These are phyloP conservation scores for Echinometra lucunter DNA, from an alignment of 53 echinoderm and acorn worm genomes.

Conservation along the genomic window DNA sequence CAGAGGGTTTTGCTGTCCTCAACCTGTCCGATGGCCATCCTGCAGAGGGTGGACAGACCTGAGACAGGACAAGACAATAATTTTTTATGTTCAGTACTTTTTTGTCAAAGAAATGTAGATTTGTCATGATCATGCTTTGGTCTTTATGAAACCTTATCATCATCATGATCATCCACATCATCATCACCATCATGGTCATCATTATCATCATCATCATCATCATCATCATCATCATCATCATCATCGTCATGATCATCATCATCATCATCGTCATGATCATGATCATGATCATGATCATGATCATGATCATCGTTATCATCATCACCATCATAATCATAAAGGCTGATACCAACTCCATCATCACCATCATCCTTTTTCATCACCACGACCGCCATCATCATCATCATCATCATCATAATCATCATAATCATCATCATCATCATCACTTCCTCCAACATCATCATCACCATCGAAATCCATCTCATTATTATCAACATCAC, in stretches of 20 bases:
- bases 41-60: conserved; percentile 54
- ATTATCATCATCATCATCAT: not conserved
- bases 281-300: not conserved
- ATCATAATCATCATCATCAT: not conserved
- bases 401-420: not conserved
- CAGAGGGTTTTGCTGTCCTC: not conserved
- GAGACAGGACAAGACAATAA: not conserved
- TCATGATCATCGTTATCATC: not conserved
- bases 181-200: not conserved
- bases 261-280: not conserved
- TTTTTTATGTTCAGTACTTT: not conserved
- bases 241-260: not conserved
- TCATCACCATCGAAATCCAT: not conserved
- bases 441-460: not conserved
- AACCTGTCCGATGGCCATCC: conserved; percentile 34
- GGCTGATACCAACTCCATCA: not conserved
- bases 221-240: not conserved
- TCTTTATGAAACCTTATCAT: not conserved
- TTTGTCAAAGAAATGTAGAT: not conserved
- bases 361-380: not conserved
- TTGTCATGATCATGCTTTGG: not conserved
- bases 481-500: not conserved
- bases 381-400: no score
- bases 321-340: no score
- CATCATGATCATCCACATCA: not conserved